phyloP scores from a whole-genome alignment of 2,888 invertebrate species.

The Philopedon plagiatum region DNA sequence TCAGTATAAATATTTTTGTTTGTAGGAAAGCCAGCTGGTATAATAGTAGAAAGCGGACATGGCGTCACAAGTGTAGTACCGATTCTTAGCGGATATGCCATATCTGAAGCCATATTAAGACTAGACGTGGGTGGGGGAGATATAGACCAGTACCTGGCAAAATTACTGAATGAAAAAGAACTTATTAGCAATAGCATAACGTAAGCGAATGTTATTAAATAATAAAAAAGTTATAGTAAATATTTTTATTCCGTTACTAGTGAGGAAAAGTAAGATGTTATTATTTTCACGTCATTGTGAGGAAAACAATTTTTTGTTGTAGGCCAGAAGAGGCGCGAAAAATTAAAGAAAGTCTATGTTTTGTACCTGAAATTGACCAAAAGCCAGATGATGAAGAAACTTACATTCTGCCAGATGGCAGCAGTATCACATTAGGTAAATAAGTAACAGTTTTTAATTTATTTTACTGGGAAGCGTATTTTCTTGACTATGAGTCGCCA shows the following conservation, averaged over 20 bases:
- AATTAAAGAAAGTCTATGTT: constrained; percentile 52
- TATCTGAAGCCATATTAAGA: constrained; percentile 50
- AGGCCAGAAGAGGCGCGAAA: constrained; percentile 39
- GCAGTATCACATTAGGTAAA: constrained; percentile 36
- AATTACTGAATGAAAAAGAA: constrained; percentile 28
- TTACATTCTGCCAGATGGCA: constrained; percentile 48
- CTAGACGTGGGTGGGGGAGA: constrained; percentile 47
- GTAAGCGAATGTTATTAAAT: no score
- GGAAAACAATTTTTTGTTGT: background rate
- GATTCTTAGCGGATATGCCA: constrained; percentile 49
- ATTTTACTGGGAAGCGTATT: no score
- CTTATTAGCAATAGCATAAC: background rate
- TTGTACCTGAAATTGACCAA: constrained; percentile 28
- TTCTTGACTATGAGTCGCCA: no score
- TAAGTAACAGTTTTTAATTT: no score
- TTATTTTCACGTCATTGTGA: no score
- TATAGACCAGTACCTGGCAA: constrained; percentile 39
- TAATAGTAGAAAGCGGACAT: constrained; percentile 52
- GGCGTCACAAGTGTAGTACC: constrained; percentile 48
- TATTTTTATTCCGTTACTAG: no score
- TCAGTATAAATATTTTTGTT: constrained; percentile 3
- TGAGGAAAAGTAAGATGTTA: no score
- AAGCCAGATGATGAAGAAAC: constrained; percentile 14
- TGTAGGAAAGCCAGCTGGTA: constrained; percentile 45
- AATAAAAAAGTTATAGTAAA: no score